A percentile compares a stretch with the other conserved stretches of the same genome.
Conservation (phyloP, 2,113 vertebrate species). For the Toxostoma redivivum region DNA sequence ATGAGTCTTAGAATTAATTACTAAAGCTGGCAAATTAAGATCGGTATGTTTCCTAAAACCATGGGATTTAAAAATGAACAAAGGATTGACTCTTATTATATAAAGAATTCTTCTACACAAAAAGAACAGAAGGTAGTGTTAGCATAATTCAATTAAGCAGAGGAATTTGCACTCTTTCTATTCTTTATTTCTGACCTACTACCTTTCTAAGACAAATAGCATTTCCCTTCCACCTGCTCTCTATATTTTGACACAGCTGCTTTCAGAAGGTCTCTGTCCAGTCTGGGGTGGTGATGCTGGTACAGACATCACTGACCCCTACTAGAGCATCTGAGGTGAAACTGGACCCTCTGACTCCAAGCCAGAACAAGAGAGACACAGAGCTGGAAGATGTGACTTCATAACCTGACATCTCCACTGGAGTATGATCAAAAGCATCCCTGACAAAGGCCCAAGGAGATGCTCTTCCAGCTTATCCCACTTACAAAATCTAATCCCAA, state of each 20-base stretch:
- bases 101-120: neutral
- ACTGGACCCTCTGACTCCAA: neutral
- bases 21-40: constrained; percentile 23
- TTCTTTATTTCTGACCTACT: neutral
- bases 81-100: constrained; percentile 15
- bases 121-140: neutral
- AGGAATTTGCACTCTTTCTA: constrained; percentile 2
- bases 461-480: neutral
- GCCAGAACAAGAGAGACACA: neutral
- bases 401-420: neutral
- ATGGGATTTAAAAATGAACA: constrained; percentile 1
- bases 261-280: neutral
- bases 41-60: constrained; percentile 26
- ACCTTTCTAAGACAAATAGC: neutral
- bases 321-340: neutral
- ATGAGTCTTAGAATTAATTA: constrained; percentile 33
- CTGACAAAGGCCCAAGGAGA: neutral
- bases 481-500: neutral
- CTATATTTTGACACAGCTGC: neutral
- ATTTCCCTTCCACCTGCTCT: neutral
- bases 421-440: neutral
- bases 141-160: constrained; percentile 11
- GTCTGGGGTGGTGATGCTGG: neutral
- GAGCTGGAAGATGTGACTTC: neutral
- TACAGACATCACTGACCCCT: neutral